Conservation (phyloP, 2,113 vertebrate genomes). For the Chloroceryle aenea region DNA sequence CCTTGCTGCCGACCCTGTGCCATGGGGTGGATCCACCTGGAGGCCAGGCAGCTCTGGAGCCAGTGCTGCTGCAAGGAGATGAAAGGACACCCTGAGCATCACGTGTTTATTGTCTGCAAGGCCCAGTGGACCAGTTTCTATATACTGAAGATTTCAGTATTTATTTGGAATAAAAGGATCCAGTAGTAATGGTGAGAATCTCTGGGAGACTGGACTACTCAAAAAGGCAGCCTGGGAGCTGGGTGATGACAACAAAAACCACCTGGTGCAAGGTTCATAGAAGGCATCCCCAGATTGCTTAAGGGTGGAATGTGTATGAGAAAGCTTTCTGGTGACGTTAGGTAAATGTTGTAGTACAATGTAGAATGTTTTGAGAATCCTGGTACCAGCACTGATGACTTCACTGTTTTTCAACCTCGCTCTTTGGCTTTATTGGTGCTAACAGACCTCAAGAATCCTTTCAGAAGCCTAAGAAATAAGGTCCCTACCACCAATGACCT, state of each 20-base stretch:
- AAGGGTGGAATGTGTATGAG: neutral
- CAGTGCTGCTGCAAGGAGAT: neutral
- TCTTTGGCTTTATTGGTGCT: neutral
- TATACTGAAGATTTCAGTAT: neutral
- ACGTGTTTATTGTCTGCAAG: neutral
- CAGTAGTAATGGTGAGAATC: accelerated
- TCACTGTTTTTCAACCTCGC: neutral
- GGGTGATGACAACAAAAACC: neutral
- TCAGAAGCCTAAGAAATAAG: neutral
- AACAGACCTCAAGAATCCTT: neutral
- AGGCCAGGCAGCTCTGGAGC: neutral
- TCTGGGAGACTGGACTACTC: neutral
- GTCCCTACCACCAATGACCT: neutral
- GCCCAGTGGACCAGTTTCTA: neutral
- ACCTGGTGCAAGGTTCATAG: neutral
- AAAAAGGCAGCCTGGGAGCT: neutral
- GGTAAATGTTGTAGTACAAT: neutral
- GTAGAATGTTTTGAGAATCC: neutral
- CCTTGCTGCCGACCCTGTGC: neutral
- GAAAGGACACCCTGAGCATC: neutral
- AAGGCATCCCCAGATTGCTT: neutral
- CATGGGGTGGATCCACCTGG: neutral
- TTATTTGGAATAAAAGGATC: neutral
- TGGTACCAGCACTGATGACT: neutral
- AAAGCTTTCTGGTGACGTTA: neutral